A percentile compares a stretch with the other conserved stretches of the same genome.
phyloP scores from a whole-genome alignment of 2,113 vertebrate species.

The Leucoraja erinaceus region DNA sequence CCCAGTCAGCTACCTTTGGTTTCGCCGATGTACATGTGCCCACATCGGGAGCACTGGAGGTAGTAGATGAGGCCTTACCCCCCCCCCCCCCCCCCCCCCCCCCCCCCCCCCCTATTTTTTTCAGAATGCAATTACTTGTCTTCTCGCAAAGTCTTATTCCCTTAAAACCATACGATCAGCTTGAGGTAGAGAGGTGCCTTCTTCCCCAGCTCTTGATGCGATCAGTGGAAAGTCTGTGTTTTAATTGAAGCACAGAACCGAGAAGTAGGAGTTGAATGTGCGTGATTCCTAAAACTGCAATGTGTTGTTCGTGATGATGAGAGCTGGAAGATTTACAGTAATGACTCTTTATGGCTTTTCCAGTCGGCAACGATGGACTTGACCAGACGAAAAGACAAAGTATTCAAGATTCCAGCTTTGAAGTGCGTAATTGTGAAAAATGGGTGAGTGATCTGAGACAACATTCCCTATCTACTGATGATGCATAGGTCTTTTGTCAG shows the following conservation, averaged over 20 bases:
- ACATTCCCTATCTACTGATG: neutral
- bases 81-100: no score
- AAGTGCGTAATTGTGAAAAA: conserved; percentile 8
- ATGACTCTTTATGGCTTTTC: neutral
- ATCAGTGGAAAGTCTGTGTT: neutral
- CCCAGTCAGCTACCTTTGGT: no score
- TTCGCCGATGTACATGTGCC: no score
- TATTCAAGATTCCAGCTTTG: neutral
- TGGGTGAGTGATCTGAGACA: neutral
- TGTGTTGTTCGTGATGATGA: no score
- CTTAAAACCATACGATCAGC: neutral
- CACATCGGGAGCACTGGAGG: no score
- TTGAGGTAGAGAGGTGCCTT: neutral
- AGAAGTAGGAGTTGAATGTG: neutral
- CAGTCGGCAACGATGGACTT: neutral
- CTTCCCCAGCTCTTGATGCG: neutral
- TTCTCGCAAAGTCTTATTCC: neutral
- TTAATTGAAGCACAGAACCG: neutral
- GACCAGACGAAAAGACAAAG: neutral
- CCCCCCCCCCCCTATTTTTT: no score
- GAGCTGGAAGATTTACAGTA: neutral
- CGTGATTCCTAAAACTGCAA: neutral
- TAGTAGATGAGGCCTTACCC: no score
- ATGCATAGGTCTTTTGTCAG: neutral
- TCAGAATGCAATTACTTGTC: neutral